Base-by-base conservation (phyloP, 2,888 invertebrate genomes). In the Chalcis sispes region DNA sequence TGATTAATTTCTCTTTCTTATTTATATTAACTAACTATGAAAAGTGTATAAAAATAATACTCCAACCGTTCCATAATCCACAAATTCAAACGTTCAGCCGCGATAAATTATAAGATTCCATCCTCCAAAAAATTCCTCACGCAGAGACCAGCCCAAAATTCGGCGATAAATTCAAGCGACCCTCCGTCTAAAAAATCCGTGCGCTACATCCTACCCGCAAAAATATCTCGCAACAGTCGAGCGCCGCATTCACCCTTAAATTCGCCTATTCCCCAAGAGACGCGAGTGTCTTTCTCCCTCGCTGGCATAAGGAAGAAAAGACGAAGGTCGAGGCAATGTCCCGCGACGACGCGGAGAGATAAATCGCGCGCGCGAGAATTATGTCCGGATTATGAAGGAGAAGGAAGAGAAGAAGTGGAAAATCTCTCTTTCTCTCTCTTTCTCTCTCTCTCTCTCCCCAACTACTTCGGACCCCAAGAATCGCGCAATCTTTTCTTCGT, bases 361-460 rank as follows among this genome's bases (percentile, higher is more conserved):
- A 85, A 85, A 85, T 85, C 81, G 82, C 80, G 81, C 80, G 81
- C 82, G 80, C 69, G 81, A 81, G 80, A 82, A 82, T 78, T 79
- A 79, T 78, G 78, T 64, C 71, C 61, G 62, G 69, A 78, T 77
- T 77, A 54, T 70, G 61, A 70, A 8, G 8, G 32, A 32, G 32
- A 8, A 32, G 8, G 8, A 8, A n/a, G n/a, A n/a, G n/a, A n/a
- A n/a, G n/a, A n/a, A 3, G 32, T 3, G 32, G 32, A 32, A 3
- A 8, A 32, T 46, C 46, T 5, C n/a, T 46, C 10, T 36, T 10
- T 36, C 36, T 10, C 36, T 36, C 36, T 10, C 4, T n/a, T n/a
- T n/a, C n/a, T 36, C 36, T 36, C 10, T 36, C 10, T 36, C 36
- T 36, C 36, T 10, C 36, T 36, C 36, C 36, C 4, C 10, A 7